Conservation (phyloP, 2,888 invertebrate genomes). For the Eustalomyia histrio region DNA sequence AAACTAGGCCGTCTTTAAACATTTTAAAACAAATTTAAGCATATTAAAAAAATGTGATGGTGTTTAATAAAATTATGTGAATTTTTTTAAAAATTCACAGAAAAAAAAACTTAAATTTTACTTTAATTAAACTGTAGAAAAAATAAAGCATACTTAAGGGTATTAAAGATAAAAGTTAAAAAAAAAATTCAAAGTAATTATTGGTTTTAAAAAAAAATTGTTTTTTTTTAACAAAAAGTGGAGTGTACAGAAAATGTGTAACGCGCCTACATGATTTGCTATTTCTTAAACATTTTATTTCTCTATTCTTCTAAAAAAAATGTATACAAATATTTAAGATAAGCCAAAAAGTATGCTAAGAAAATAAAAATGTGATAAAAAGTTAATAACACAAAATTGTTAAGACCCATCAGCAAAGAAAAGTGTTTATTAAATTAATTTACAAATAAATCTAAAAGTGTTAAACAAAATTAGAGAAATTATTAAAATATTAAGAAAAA, state of each 20-base stretch:
- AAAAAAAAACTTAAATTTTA: neutral
- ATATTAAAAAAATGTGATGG: neutral
- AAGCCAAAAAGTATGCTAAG: conserved; percentile 47
- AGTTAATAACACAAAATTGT: conserved; percentile 31
- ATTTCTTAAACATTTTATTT: conserved; percentile 15
- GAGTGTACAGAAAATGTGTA: conserved; percentile 2
- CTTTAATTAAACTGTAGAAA: conserved; percentile 1
- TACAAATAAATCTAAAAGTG: conserved; percentile 11
- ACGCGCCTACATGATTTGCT: conserved; percentile 38
- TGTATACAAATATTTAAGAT: conserved; percentile 23
- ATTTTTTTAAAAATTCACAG: conserved; percentile 2
- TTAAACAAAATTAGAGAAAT: conserved; percentile 15
- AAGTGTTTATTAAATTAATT: conserved; percentile 6
- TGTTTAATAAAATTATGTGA: neutral
- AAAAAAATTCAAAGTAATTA: neutral
- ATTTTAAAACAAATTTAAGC: neutral
- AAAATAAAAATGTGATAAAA: conserved; percentile 58
- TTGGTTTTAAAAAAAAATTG: neutral
- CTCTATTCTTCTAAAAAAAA: neutral
- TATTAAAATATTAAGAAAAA: conserved; percentile 29
- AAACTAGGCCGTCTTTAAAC: conserved; percentile 37
- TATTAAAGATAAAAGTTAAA: neutral
- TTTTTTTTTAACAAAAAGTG: too few relatives aligned
- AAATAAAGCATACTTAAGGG: neutral
- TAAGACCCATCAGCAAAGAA: conserved; percentile 2